These are phyloP conservation scores for Pseudorasbora parva DNA, from an alignment of 2,113 vertebrate species.

Conservation along the genomic window DNA sequence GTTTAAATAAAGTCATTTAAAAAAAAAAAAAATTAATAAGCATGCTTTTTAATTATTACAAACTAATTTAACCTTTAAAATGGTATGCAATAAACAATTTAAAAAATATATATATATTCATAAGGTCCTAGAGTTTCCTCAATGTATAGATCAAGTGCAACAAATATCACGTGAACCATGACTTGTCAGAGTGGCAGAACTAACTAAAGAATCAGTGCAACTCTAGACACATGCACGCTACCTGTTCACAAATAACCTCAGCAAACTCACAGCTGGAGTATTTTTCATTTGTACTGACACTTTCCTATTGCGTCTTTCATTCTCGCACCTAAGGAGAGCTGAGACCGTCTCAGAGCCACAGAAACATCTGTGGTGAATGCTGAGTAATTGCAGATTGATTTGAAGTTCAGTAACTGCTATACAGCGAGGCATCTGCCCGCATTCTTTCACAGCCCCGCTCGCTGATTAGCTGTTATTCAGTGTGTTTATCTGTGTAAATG, in stretches of 20 bases:
- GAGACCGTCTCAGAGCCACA: not conserved
- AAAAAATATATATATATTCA: not conserved
- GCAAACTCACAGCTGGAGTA: not conserved
- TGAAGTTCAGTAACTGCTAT: slow-evolving; percentile 37
- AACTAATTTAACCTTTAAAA: not conserved
- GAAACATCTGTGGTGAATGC: slow-evolving; percentile 53
- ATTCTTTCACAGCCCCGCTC: slow-evolving; percentile 21
- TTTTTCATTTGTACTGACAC: not conserved
- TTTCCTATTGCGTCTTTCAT: not conserved
- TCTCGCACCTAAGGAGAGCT: not conserved
- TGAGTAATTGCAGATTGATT: slow-evolving; percentile 59
- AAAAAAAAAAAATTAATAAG: no score
- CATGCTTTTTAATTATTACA: not conserved
- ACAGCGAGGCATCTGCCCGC: slow-evolving; percentile 25
- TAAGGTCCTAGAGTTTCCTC: not conserved
- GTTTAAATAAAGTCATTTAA: no score
- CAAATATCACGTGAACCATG: not conserved
- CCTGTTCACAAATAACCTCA: not conserved
- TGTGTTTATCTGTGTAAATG: slow-evolving; percentile 76
- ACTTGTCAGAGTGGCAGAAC: not conserved
- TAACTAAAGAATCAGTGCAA: not conserved
- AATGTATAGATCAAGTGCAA: not conserved
- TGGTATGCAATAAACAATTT: not conserved
- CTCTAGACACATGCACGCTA: no score
- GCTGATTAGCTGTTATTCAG: slow-evolving; percentile 72